phyloP scores from a whole-genome alignment of 35 echinoderm and acorn worm genomes.

The Apostichopus japonicus region DNA sequence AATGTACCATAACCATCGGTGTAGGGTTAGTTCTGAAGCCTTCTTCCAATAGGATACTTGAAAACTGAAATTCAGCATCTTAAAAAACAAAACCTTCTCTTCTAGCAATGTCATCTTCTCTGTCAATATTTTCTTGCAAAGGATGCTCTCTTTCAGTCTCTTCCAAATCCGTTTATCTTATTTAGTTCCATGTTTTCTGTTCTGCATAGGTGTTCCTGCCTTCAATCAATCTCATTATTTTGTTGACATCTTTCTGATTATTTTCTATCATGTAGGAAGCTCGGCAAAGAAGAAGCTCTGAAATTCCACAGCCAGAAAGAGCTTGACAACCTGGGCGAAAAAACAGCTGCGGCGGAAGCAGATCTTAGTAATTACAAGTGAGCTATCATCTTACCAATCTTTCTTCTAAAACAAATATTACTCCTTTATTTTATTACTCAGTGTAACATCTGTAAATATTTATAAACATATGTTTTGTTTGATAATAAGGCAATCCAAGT shows the following conservation, averaged over 20 bases:
- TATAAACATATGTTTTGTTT: too few relatives aligned
- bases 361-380: slow-evolving; percentile 79
- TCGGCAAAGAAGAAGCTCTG: slow-evolving; percentile 80
- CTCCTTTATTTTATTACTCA: too few relatives aligned
- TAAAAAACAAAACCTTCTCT: too few relatives aligned
- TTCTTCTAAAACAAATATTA: background rate
- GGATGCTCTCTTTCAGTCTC: background rate
- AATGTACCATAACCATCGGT: too few relatives aligned
- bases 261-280: slow-evolving; percentile 65
- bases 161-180: background rate
- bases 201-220: too few relatives aligned
- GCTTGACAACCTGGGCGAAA: slow-evolving; percentile 63
- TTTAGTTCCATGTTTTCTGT: background rate
- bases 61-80: too few relatives aligned
- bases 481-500: too few relatives aligned
- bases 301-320: slow-evolving; percentile 75
- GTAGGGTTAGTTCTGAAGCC: too few relatives aligned
- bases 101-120: too few relatives aligned
- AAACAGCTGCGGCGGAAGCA: slow-evolving; percentile 71
- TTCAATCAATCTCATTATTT: background rate
- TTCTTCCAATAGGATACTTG: too few relatives aligned
- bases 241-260: background rate
- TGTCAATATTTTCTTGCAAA: too few relatives aligned
- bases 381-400: background rate
- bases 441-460: too few relatives aligned